phyloP scores from a whole-genome alignment of 2,888 invertebrate genomes.

The Galeopsomyia nigrocyanea region DNA sequence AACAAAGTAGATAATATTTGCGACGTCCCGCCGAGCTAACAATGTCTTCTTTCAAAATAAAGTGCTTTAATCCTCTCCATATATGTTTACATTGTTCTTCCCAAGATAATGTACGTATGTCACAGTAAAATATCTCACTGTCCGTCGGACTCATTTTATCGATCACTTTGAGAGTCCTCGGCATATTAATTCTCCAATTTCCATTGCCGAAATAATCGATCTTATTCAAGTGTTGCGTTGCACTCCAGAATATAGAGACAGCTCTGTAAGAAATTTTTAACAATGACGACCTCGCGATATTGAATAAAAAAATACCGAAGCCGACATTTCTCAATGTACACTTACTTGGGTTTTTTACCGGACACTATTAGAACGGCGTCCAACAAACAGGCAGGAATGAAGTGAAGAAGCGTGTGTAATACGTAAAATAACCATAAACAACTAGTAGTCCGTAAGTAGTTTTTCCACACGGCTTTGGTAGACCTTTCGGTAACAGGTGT shows the following conservation, averaged over 20 bases:
- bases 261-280: neutral
- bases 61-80: slow-evolving; percentile 49
- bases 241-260: neutral
- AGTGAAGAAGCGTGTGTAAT: slow-evolving; percentile 51
- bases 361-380: slow-evolving; percentile 49
- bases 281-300: neutral
- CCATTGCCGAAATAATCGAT: slow-evolving; percentile 41
- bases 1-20: neutral
- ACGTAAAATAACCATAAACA: slow-evolving; percentile 42
- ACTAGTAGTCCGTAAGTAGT: slow-evolving; percentile 5
- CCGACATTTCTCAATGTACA: too few relatives aligned
- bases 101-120: slow-evolving; percentile 54
- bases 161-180: slow-evolving; percentile 50
- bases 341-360: slow-evolving; percentile 55
- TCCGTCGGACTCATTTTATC: slow-evolving; percentile 51
- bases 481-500: slow-evolving; percentile 35
- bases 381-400: slow-evolving; percentile 52
- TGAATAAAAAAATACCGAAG: neutral
- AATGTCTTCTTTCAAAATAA: slow-evolving; percentile 51
- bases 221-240: neutral
- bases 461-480: slow-evolving; percentile 49
- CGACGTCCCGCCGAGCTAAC: neutral
- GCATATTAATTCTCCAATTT: slow-evolving; percentile 50
- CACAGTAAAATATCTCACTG: slow-evolving; percentile 53
- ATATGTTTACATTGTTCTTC: slow-evolving; percentile 32